Base-by-base conservation (phyloP, 2,888 invertebrate genomes). In the Standfussiana lucernea region DNA sequence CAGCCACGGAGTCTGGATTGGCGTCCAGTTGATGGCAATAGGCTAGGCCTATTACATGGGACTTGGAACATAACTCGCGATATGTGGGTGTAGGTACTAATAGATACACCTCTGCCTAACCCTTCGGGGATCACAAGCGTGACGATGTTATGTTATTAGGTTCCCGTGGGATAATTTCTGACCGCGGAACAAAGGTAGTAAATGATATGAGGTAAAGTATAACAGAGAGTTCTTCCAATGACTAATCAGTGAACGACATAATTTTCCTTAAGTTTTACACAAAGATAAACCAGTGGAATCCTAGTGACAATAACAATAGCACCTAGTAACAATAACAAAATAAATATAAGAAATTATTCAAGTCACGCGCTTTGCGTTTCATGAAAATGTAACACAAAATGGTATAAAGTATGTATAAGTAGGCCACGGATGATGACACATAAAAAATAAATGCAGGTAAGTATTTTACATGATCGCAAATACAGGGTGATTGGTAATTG, bases 251-350 rank as follows among this genome's bases (percentile, higher is more conserved):
- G 15, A 75, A 50, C n/a, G 1, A 53, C n/a, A 6, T 13, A 21
- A 32, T 62, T 50, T 79, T 53, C 71, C 78, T n/a, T 8, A 15
- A 72, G 45, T 79, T 70, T 61, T 40, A n/a, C n/a, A 50, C 21
- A 28, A 1, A 47, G 15, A 66, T 45, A 78, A 42, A 69, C 11
- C 42, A 68, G 21, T 50, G 15, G 28, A 15, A n/a, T 28, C 50
- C n/a, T 65, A 45, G 59, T 40, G 7, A 15, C 77, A n/a, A n/a
- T n/a, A n/a, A n/a, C n/a, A n/a, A n/a, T n/a, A 61, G n/a, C 59
- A 40, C 2, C 32, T 1, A 70, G 10, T n/a, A 53, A 21, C 18
- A 56, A 37, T 37, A 64, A 65, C 24, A 50, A 65, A 65, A 77
- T 13, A 47, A 35, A 8, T 24, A 40, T n/a, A 66, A 40, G 10